Evolutionary conservation across 2,113 vertebrate genomes (phyloP).

Genomic region (Sterna hirundo): DNA sequence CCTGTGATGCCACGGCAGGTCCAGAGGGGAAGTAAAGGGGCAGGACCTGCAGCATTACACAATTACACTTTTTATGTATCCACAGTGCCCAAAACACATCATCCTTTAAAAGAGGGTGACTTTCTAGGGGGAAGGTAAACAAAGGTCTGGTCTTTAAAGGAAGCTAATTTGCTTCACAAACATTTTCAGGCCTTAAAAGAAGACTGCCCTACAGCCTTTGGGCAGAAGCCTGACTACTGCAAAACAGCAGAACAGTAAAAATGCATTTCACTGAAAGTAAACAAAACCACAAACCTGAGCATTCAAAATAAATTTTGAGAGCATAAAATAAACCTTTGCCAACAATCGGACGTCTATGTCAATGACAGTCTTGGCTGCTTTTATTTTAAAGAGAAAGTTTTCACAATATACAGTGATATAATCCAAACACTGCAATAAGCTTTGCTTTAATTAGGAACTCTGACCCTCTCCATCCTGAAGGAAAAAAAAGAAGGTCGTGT

Average conservation of each 20-base stretch:
- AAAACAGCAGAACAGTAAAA: not conserved
- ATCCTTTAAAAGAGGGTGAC: not conserved
- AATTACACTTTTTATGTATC: not conserved
- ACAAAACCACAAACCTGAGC: not conserved
- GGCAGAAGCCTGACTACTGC: not conserved
- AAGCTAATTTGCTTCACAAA: not conserved
- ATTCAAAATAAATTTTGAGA: constrained; percentile 1
- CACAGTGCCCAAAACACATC: not conserved
- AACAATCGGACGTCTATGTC: not conserved
- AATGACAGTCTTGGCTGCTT: not conserved
- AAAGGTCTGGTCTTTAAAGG: not conserved
- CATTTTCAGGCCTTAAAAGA: not conserved
- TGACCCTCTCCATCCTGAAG: not conserved
- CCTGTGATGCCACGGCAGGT: accelerated
- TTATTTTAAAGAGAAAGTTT: not conserved
- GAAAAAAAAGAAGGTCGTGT: not conserved
- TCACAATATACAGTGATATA: not conserved
- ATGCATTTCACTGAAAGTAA: not conserved
- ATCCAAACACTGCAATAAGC: not conserved
- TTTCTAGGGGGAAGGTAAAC: not conserved
- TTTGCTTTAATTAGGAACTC: not conserved
- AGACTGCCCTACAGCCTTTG: not conserved
- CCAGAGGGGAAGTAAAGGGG: not conserved
- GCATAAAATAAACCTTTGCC: not conserved
- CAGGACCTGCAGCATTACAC: not conserved